Evolutionary conservation across 2,797 vertebrate genomes (phyloP), one percentile per base, ranked within the genome.

Genomic region (Alexandromys oeconomus): DNA sequence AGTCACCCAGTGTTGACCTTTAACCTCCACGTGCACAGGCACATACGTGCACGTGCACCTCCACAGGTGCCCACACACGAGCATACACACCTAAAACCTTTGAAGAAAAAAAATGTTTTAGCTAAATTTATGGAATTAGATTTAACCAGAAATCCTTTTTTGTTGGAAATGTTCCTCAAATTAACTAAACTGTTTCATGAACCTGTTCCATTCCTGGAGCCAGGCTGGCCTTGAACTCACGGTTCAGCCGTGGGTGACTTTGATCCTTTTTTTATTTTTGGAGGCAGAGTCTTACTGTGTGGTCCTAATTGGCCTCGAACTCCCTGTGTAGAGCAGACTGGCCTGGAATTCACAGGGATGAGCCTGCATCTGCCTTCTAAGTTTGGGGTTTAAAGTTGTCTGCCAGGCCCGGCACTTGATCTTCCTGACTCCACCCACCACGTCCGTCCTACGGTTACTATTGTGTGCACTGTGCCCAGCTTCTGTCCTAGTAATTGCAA

Each of bases 81-180:
- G 2, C 63, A n/a, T 17, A 34, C 17, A 84, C 14, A 54, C 9
- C 69, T 43, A 93, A 89, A 91, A 46, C 91, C 54, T 59, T 59
- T 69, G 54, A 40, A 40, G 29, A 43, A 54, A 37, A 54, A 48
- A 54, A 5, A 51, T 37, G 34, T 69, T 37, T 86, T 63, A 91
- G 78, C 34, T 91, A 27, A 95, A 79, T 84, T 93, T 92, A 57
- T 91, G 54, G 51, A 85, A 34, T 89, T 93, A 87, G 40, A 92
- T 89, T 89, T 89, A 92, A 81, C 4, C n/a, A 78, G 65, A 87
- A 78, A 65, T 23, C 11, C 40, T 91, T 94, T 79, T 67, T 88
- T 59, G 9, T n/a, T 85, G 40, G 76, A 74, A 81, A 67, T 82
- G 54, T 91, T 92, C 40, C 67, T 91, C n/a, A 90, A 54, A 79